Conservation (phyloP, 2,888 invertebrate species). For the Phortica okadai region DNA sequence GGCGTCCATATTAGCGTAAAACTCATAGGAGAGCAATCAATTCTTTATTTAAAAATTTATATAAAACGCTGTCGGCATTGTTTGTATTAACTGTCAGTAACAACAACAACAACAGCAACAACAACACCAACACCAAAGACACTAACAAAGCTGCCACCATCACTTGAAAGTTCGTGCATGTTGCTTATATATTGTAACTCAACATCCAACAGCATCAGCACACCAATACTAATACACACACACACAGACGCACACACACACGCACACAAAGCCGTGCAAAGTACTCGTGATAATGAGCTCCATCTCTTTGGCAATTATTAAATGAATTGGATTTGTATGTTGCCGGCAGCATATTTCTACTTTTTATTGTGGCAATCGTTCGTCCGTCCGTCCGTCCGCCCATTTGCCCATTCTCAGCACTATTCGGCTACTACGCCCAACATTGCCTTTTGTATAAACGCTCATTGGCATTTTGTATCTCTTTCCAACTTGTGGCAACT, state of each 20-base stretch:
- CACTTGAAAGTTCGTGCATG: background rate
- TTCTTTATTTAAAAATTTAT: constrained; percentile 55
- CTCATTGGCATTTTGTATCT: background rate
- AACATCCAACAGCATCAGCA: constrained; percentile 39
- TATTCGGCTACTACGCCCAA: constrained; percentile 1
- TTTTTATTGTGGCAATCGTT: constrained; percentile 34
- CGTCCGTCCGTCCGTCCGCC: constrained; percentile 21
- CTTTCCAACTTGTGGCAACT: background rate
- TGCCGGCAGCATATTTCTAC: constrained; percentile 51
- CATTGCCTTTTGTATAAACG: background rate
- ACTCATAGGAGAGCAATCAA: constrained; percentile 63
- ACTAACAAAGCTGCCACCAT: background rate
- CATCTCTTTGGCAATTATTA: constrained; percentile 75
- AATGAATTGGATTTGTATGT: constrained; percentile 74
- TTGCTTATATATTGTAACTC: constrained; percentile 25
- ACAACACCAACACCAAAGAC: background rate
- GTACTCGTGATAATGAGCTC: constrained; percentile 73
- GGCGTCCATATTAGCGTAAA: constrained; percentile 54
- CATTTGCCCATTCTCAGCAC: constrained; percentile 23
- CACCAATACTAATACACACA: constrained; percentile 19
- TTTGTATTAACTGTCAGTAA: constrained; percentile 27
- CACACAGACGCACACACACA: constrained; percentile 21
- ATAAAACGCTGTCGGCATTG: constrained; percentile 36
- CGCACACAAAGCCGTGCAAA: constrained; percentile 66
- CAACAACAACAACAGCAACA: background rate